Percentiles rank a stretch among this genome's conserved stretches.
Conservation (phyloP, 2,797 vertebrate species). For the Varecia variegata region DNA sequence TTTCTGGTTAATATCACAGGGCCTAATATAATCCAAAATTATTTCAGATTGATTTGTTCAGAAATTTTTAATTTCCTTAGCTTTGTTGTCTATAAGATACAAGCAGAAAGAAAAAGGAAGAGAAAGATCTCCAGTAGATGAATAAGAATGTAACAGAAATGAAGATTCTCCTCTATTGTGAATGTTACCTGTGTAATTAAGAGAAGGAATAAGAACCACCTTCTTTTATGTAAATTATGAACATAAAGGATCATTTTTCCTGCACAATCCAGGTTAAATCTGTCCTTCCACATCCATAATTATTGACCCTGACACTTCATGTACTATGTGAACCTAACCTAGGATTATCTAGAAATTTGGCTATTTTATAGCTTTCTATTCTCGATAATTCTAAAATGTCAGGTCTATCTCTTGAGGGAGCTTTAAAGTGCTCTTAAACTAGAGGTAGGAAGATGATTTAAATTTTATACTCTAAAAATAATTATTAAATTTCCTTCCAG, state of each 20-base stretch:
- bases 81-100: not conserved
- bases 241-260: not conserved
- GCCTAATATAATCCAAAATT: slow-evolving; percentile 12
- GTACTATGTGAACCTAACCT: not conserved
- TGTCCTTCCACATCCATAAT: not conserved
- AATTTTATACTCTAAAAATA: not conserved
- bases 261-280: not conserved
- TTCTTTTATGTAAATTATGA: not conserved
- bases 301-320: not conserved
- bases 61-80: slow-evolving; percentile 13
- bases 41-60: not conserved
- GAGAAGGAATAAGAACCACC: not conserved
- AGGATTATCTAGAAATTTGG: not conserved
- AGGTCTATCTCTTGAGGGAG: not conserved
- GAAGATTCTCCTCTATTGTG: not conserved
- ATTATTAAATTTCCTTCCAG: not conserved
- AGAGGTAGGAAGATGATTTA: not conserved
- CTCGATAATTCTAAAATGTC: not conserved
- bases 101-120: not conserved
- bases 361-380: not conserved
- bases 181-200: not conserved
- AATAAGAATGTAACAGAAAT: slow-evolving; percentile 17
- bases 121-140: not conserved
- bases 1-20: not conserved
- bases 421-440: slow-evolving; percentile 18